Percentiles rank a stretch among this genome's conserved stretches.
Conservation (phyloP, 2,888 invertebrate genomes). For the Capitulum mitella region DNA sequence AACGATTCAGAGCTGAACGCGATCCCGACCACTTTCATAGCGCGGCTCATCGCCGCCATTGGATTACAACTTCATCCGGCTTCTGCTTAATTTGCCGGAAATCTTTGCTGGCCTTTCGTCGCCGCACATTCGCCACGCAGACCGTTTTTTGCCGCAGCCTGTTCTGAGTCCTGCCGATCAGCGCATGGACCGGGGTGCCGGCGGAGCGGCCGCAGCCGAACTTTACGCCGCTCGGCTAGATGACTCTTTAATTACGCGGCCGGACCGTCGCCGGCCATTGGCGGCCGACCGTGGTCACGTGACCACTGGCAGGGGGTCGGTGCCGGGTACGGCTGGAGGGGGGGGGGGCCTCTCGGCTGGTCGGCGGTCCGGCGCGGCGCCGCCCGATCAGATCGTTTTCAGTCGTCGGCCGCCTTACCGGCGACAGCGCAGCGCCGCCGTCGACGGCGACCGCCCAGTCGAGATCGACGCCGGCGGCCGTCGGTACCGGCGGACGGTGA, state of each 20-base stretch:
- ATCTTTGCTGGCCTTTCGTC: no score
- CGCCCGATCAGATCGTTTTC: neutral
- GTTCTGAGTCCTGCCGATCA: neutral
- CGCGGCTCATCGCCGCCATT: no score
- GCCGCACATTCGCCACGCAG: no score
- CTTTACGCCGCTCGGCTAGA: neutral
- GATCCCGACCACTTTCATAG: no score
- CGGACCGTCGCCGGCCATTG: neutral
- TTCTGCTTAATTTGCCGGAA: no score
- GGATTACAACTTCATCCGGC: no score
- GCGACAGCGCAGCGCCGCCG: neutral
- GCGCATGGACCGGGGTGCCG: neutral
- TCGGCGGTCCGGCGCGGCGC: neutral
- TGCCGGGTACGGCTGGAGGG: neutral
- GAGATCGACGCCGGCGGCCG: neutral
- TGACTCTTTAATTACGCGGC: constrained; percentile 12
- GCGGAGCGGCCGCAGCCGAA: neutral
- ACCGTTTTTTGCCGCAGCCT: no score
- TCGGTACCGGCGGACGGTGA: neutral
- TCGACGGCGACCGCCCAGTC: neutral
- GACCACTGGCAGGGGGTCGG: neutral
- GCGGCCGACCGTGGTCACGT: neutral
- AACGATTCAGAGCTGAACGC: no score
- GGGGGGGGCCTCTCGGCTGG: no score
- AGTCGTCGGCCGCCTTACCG: neutral